Evolutionary conservation across 2,113 vertebrate species (phyloP), one percentile per base, ranked within the genome.

Genomic region (Alexandromys fortis): DNA sequence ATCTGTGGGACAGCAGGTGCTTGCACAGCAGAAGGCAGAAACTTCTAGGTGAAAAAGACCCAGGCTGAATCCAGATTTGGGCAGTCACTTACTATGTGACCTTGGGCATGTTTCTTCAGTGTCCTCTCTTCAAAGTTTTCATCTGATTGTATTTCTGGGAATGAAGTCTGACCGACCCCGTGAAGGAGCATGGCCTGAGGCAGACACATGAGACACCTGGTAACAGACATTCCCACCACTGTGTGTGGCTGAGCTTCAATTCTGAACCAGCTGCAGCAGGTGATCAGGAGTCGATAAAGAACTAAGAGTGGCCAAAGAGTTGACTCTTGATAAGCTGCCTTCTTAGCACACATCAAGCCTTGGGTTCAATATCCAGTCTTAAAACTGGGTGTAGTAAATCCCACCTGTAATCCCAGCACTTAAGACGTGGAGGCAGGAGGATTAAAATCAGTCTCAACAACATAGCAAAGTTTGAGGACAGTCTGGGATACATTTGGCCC

Each of bases 201-300:
- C 42, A 52, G 86, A 22, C n/a, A 19, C 14, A 17, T 0, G 45
- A 52, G 86, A 26, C 42, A 19, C 11, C 7, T 0, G 52, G 28
- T 2, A 10, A 68, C 47, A 26, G 2, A 1, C 6, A 2, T 26
- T 35, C n/a, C 45, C 35, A 3, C 0, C 0, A 5, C 42, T 33
- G 61, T 19, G 47, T 9, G 5, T 4, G 6, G 55, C 47, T 21
- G 19, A 72, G 63, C 67, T 38, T 73, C 61, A 6, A 2, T n/a
- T 86, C 82, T 30, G 14, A 9, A 45, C 35, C 83, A 24, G 1
- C 16, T 1, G 5, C 70, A 0, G 2, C 3, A 33, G 21, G 16
- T 1, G 9, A 0, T 8, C 33, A n/a, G 68, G 28, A 79, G 1
- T 28, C 8, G 4, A 58, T 52, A n/a, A 38, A 0, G 8, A 81